Evolutionary conservation across 1,140 invertebrate species (phyloP).

Genomic region (Brachystomella parvula): DNA sequence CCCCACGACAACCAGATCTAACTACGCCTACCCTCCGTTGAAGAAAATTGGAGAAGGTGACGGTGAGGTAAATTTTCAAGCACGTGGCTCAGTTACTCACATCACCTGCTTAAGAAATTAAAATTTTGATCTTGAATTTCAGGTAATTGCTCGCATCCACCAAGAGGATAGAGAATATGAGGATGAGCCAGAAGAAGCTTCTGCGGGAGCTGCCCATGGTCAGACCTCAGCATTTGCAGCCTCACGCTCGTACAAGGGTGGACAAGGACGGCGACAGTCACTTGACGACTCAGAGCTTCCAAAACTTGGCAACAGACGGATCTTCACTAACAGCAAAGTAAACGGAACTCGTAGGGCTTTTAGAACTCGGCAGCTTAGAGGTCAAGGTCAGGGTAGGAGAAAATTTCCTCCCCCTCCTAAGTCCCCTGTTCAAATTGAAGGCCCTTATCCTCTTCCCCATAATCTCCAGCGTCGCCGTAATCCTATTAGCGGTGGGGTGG

Average conservation of each 20-base stretch:
- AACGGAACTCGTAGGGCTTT: constrained; percentile 2
- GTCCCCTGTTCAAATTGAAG: constrained; percentile 4
- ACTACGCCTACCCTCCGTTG: constrained; percentile 32
- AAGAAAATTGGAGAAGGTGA: constrained; percentile 30
- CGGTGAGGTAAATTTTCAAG: constrained; percentile 29
- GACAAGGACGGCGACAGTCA: not conserved
- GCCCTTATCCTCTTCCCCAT: not conserved
- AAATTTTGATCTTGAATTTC: constrained; percentile 6
- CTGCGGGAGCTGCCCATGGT: constrained; percentile 22
- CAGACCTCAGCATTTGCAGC: constrained; percentile 25
- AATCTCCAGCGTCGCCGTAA: not conserved
- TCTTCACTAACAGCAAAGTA: constrained; percentile 20
- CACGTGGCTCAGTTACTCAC: not conserved
- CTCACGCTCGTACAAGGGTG: constrained; percentile 14
- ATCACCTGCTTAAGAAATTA: not conserved
- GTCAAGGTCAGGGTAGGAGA: constrained; percentile 5
- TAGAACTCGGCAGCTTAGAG: not conserved
- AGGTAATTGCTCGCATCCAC: constrained; percentile 36
- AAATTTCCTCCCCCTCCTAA: not conserved
- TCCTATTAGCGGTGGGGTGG: too few relatives aligned
- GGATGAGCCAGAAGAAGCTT: not conserved
- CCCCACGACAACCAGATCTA: not conserved
- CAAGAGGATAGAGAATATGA: constrained; percentile 29
- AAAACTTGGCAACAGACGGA: not conserved
- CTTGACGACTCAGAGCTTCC: too few relatives aligned